A percentile compares a stretch with the other conserved stretches of the same genome.
These are phyloP conservation scores for Trachops cirrhosus DNA, from an alignment of 2,797 vertebrate species.

Conservation along the genomic window DNA sequence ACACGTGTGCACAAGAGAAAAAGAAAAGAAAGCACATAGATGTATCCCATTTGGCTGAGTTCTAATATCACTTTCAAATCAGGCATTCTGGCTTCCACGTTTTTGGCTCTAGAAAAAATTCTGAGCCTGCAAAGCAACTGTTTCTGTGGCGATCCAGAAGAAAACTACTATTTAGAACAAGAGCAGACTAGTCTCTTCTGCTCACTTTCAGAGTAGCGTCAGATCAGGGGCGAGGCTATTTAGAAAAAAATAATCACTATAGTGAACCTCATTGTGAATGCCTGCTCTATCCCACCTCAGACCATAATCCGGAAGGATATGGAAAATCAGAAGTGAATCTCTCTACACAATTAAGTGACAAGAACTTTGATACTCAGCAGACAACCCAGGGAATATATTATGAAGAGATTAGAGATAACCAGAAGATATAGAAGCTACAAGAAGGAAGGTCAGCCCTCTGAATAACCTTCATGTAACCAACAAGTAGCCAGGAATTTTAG, in stretches of 20 bases:
- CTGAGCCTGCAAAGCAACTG: neutral
- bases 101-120: constrained; percentile 16
- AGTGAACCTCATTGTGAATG: neutral
- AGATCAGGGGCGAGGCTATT: neutral
- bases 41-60: neutral
- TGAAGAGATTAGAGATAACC: neutral
- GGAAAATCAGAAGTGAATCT: neutral
- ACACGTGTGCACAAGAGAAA: neutral
- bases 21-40: neutral
- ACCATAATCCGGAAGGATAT: neutral
- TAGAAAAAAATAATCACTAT: neutral
- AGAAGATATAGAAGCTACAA: neutral
- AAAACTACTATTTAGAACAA: neutral
- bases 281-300: neutral
- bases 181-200: neutral
- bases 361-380: neutral
- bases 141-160: neutral
- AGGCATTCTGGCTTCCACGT: neutral
- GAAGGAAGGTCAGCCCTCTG: neutral
- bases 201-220: neutral
- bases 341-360: neutral
- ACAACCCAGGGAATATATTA: neutral
- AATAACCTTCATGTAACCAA: neutral
- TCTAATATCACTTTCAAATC: neutral
- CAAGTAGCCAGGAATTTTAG: neutral